Evolutionary conservation across 2,113 vertebrate genomes (phyloP).

Genomic region (Scomber japonicus): DNA sequence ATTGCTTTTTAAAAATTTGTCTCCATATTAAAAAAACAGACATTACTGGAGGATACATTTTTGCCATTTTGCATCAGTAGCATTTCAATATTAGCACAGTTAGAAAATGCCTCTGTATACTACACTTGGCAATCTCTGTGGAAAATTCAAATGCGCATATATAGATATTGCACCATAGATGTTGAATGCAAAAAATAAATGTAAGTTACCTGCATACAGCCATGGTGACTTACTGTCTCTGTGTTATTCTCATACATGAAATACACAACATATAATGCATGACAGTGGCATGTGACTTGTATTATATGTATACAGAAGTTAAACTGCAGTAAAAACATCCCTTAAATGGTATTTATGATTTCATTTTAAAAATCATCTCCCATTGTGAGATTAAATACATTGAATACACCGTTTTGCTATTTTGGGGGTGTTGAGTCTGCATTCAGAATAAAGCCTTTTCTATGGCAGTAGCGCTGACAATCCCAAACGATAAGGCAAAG

Average conservation of each 20-base stretch:
- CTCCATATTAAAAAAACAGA: no score
- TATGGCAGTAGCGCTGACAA: conserved; percentile 52
- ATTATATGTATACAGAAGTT: not conserved
- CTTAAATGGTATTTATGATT: not conserved
- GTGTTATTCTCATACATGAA: no score
- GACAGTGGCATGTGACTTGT: no score
- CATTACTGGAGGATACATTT: no score
- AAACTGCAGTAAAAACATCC: not conserved
- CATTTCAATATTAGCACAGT: not conserved
- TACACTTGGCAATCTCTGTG: not conserved
- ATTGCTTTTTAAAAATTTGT: no score
- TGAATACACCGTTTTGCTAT: not conserved
- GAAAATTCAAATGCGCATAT: not conserved
- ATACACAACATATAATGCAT: no score
- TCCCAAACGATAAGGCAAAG: conserved; percentile 67
- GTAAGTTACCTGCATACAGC: not conserved
- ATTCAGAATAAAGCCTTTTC: conserved; percentile 53
- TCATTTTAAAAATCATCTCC: conserved; percentile 7
- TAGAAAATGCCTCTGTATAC: not conserved
- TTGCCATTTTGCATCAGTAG: not conserved
- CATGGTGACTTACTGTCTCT: not conserved
- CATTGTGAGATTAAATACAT: not conserved
- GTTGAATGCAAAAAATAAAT: conserved; percentile 1
- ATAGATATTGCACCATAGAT: not conserved
- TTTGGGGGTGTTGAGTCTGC: conserved; percentile 19